These are phyloP conservation scores for Scrobipalpa atriplicella DNA, from an alignment of 2,888 invertebrate genomes.

Conservation along the genomic window DNA sequence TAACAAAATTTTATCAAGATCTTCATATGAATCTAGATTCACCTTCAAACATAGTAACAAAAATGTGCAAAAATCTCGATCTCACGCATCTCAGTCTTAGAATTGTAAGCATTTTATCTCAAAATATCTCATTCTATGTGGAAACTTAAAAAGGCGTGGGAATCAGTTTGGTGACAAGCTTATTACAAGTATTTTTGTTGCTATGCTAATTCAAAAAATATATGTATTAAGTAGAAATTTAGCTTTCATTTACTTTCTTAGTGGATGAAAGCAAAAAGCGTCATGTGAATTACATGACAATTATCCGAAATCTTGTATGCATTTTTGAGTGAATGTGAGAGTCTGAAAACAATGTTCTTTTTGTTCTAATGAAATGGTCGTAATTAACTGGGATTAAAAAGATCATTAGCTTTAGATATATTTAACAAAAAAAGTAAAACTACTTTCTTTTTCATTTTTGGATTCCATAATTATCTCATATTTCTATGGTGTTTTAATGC, in stretches of 20 bases:
- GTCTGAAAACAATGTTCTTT: constrained; percentile 46
- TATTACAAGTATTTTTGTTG: background rate
- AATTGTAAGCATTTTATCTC: no score
- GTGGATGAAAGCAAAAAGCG: background rate
- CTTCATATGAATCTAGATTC: no score
- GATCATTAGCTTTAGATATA: constrained; percentile 18
- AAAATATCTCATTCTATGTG: no score
- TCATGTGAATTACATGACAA: constrained; percentile 16
- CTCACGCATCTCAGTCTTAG: no score
- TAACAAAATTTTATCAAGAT: no score
- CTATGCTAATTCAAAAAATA: background rate
- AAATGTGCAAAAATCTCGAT: no score
- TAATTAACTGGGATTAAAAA: constrained; percentile 37
- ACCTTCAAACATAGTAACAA: no score
- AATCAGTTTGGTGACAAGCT: no score
- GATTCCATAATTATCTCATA: background rate
- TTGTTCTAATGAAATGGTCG: constrained; percentile 49
- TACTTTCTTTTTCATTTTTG: constrained; percentile 1
- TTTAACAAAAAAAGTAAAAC: constrained; percentile 6
- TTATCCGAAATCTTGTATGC: background rate
- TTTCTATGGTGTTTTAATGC: background rate
- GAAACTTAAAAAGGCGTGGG: no score
- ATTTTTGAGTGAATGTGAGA: constrained; percentile 42
- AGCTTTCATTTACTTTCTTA: background rate
- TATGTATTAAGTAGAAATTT: constrained; percentile 1